Evolutionary conservation across 2,888 invertebrate genomes (phyloP).

Genomic region (Galerucella pusilla): DNA sequence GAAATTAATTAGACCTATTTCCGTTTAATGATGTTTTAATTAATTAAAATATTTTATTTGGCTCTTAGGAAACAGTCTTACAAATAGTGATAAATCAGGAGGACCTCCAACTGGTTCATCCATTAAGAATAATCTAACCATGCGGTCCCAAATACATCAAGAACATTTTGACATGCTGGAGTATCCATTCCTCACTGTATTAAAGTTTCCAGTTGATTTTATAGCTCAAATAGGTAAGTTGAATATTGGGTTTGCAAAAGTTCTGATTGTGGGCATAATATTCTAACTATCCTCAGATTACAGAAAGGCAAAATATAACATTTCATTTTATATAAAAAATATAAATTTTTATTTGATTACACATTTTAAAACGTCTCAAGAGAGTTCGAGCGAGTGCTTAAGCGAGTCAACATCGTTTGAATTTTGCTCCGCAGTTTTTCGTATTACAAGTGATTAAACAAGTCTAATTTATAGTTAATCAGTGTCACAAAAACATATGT

Average conservation of each 20-base stretch:
- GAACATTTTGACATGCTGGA: slow-evolving; percentile 91
- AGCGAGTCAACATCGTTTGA: too few relatives aligned
- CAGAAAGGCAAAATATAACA: not conserved
- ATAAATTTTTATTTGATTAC: too few relatives aligned
- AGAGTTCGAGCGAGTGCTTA: too few relatives aligned
- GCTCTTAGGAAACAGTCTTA: slow-evolving; percentile 78
- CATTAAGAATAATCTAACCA: slow-evolving; percentile 68
- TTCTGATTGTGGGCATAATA: not conserved
- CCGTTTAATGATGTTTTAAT: not conserved
- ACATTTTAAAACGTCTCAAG: too few relatives aligned
- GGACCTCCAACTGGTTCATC: slow-evolving; percentile 70
- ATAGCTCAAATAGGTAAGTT: slow-evolving; percentile 83
- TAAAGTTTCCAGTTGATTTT: slow-evolving; percentile 89
- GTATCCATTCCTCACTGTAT: slow-evolving; percentile 95
- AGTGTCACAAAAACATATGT: too few relatives aligned
- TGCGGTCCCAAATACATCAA: slow-evolving; percentile 76
- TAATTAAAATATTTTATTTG: slow-evolving; percentile 24
- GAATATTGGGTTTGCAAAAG: not conserved
- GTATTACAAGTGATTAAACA: too few relatives aligned
- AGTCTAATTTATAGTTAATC: too few relatives aligned
- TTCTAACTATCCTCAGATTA: not conserved
- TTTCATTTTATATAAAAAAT: too few relatives aligned
- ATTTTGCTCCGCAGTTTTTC: too few relatives aligned
- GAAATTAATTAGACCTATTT: not conserved
- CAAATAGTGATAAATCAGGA: slow-evolving; percentile 73